These are phyloP conservation scores for Apamea epomidion DNA, from an alignment of 2,888 invertebrate species.

Conservation along the genomic window DNA sequence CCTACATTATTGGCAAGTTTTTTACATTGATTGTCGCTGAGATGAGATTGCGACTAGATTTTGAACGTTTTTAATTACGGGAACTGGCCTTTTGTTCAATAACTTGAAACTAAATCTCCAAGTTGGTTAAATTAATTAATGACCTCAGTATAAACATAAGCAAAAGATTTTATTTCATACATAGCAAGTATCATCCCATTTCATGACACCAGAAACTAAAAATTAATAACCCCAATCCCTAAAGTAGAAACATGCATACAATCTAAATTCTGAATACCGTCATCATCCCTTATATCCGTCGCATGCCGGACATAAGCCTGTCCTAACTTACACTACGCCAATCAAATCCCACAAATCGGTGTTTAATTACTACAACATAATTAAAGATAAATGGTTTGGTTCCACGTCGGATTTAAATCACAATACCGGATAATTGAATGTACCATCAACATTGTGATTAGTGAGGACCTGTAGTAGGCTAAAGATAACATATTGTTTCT, in stretches of 20 bases:
- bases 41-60: no score
- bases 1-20: no score
- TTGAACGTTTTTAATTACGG: no score
- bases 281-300: background rate
- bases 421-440: slow-evolving; percentile 12
- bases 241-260: background rate
- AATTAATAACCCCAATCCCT: background rate
- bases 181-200: background rate
- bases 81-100: background rate
- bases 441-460: slow-evolving; percentile 9
- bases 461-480: background rate
- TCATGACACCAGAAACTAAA: background rate
- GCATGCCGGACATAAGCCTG: slow-evolving; percentile 13
- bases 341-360: slow-evolving; percentile 23
- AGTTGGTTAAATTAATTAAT: background rate
- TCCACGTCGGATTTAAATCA: slow-evolving; percentile 5
- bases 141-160: background rate
- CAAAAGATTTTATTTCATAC: background rate
- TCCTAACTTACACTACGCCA: slow-evolving; percentile 16
- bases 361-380: slow-evolving; percentile 37
- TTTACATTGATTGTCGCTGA: no score
- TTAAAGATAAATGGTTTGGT: slow-evolving; percentile 46
- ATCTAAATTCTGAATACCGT: background rate
- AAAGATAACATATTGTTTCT: background rate
- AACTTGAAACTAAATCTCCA: background rate